Evolutionary conservation across 2,888 invertebrate genomes (phyloP).

Genomic region (Timema cristinae): DNA sequence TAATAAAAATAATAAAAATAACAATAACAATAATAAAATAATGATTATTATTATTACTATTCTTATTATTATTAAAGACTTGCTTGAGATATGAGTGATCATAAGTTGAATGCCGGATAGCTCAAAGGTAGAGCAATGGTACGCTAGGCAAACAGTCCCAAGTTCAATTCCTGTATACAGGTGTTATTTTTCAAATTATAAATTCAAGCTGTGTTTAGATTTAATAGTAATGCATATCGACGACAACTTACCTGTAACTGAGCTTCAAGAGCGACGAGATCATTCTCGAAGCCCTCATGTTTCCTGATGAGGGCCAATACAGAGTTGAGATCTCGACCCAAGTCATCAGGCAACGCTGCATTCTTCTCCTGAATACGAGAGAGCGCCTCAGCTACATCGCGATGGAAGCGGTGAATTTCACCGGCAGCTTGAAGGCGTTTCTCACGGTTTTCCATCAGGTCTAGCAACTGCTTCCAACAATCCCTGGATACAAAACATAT

Average conservation of each 20-base stretch:
- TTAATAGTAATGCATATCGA: neutral
- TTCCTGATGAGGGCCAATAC: slow-evolving; percentile 76
- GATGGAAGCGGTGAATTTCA: slow-evolving; percentile 95
- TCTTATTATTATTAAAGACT: no score
- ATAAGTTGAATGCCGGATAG: no score
- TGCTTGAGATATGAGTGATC: no score
- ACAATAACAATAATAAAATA: no score
- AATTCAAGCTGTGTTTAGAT: no score
- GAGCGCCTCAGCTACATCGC: slow-evolving; percentile 88
- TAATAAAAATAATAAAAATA: no score
- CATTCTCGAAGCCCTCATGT: slow-evolving; percentile 92
- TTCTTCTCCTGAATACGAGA: slow-evolving; percentile 88
- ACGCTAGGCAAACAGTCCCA: no score
- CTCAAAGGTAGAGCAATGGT: no score
- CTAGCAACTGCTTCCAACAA: slow-evolving; percentile 83
- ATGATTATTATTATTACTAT: no score
- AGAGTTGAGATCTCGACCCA: slow-evolving; percentile 79
- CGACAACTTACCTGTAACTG: slow-evolving; percentile 62
- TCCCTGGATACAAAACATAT: slow-evolving; percentile 49
- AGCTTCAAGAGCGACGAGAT: slow-evolving; percentile 86
- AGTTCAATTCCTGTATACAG: no score
- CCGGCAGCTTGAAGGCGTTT: slow-evolving; percentile 88
- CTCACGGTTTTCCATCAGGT: slow-evolving; percentile 81
- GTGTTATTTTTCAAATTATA: no score
- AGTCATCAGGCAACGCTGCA: slow-evolving; percentile 75